Evolutionary conservation across 2,113 vertebrate genomes (phyloP).

Genomic region (Copsychus sechellarum): DNA sequence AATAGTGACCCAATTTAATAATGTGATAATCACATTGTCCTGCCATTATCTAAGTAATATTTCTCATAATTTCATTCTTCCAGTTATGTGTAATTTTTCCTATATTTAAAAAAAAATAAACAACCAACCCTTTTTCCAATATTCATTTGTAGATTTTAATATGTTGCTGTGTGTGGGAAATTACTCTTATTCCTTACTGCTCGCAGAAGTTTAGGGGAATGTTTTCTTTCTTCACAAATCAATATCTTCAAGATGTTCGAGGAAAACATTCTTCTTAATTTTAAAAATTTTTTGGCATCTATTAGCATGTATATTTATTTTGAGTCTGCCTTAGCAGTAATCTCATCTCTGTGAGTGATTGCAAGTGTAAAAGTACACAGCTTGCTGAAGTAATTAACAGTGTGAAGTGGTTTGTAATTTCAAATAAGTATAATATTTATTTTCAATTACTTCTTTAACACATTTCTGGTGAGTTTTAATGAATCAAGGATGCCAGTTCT

Average conservation of each 20-base stretch:
- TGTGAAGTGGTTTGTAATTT: constrained; percentile 57
- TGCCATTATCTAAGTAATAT: background rate
- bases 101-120: no score
- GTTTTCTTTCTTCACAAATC: background rate
- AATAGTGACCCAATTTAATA: background rate
- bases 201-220: background rate
- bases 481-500: background rate
- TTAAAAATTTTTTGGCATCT: background rate
- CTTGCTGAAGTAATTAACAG: constrained; percentile 49
- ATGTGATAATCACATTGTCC: background rate
- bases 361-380: constrained; percentile 29
- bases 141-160: background rate
- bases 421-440: constrained; percentile 46
- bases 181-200: background rate
- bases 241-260: background rate
- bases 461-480: background rate
- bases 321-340: background rate
- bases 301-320: constrained; percentile 22
- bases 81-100: background rate
- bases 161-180: background rate
- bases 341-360: constrained; percentile 40
- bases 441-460: constrained; percentile 27
- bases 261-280: background rate
- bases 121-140: background rate
- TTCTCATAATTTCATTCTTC: background rate